Base-by-base conservation (phyloP, 1,140 invertebrate genomes). In the Lamellibrachia luymesi region DNA sequence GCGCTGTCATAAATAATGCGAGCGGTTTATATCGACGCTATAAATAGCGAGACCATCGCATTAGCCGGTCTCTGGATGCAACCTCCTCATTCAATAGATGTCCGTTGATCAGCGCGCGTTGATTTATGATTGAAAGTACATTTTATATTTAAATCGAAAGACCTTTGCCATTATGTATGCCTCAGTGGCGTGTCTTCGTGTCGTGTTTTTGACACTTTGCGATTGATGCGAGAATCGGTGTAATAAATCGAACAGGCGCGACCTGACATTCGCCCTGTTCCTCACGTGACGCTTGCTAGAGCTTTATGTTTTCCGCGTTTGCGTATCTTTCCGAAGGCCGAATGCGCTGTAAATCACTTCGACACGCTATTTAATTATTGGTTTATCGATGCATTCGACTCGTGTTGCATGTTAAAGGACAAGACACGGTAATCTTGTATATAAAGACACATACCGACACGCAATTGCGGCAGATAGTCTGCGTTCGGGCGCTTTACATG, bases 301-400 rank as follows among this genome's bases (percentile, higher is more conserved):
- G 25, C 13, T 80, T 80, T 22, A 80, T 38, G 38, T 1, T 38
- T 38, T 38, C 38, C 38, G 38, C 64, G 13, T 80, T 4, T 80
- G 64, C 64, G 1, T 80, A 80, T 80, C 64, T 80, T 80, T 80
- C 64, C 64, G 1, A 80, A 80, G 64, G 64, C 64, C 64, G 25
- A 80, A 80, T 10, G 64, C 64, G 13, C 64, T 22, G 64, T 80
- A 80, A 80, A 80, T 80, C 64, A 80, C 64, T 17, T 80, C 64
- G 64, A 80, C 64, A 80, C 64, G 64, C 64, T 22, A 80, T 80
- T 80, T 80, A 80, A 80, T 80, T 80, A 80, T 80, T 80, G 64
- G 64, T 80, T 80, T 80, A 80, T 80, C 13, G 64, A 80, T 80
- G 64, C 25, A 0, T 80, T 80, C 25, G 64, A 80, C 64, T 22